Percentiles rank a stretch among this genome's conserved stretches.
Conservation (phyloP, 2,113 vertebrate species). For the Seriola aureovittata region DNA sequence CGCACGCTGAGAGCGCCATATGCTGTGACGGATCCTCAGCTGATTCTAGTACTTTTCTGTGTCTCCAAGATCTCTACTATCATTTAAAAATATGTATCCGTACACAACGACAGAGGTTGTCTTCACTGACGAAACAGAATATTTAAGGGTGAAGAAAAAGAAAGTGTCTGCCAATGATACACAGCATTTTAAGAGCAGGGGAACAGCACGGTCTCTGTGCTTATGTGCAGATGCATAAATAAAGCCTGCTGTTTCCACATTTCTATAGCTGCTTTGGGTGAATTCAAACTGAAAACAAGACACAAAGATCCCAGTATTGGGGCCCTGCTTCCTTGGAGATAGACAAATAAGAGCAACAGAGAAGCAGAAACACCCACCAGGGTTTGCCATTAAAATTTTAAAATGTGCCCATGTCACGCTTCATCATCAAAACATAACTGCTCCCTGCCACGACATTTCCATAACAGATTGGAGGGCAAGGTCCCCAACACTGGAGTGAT, state of each 20-base stretch:
- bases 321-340: constrained; percentile 52
- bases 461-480: constrained; percentile 69
- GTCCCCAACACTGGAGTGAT: constrained; percentile 32
- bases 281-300: constrained; percentile 35
- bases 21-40: constrained; percentile 14
- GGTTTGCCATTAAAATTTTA: constrained; percentile 53
- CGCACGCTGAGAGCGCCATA: neutral
- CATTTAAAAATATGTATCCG: neutral
- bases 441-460: constrained; percentile 72
- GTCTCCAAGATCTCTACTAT: neutral
- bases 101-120: neutral
- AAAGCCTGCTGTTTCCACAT: constrained; percentile 21
- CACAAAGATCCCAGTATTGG: constrained; percentile 31
- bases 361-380: constrained; percentile 26
- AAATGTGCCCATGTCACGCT: constrained; percentile 58
- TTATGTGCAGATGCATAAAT: constrained; percentile 31
- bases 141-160: neutral
- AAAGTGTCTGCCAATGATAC: neutral
- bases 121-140: constrained; percentile 1
- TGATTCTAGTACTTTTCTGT: neutral
- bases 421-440: constrained; percentile 68
- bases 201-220: constrained; percentile 8
- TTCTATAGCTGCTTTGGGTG: constrained; percentile 30
- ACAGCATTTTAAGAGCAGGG: neutral
- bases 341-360: constrained; percentile 54